Evolutionary conservation across 2,888 invertebrate genomes (phyloP), one percentile per base, ranked within the genome.

Genomic region (Euphydryas editha): DNA sequence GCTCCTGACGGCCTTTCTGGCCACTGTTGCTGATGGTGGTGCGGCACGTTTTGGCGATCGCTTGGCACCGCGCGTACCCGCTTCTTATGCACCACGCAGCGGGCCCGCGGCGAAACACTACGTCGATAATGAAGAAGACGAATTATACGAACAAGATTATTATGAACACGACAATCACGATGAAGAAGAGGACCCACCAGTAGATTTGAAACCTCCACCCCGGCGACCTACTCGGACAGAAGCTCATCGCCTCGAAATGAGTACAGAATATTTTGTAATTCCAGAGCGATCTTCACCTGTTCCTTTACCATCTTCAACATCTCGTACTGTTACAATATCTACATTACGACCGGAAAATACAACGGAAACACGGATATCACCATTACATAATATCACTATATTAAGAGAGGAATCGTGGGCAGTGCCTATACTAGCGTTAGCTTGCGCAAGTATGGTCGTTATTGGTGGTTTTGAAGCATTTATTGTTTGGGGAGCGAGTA

Each of bases 401-500:
- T 85, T 96, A 58, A 93, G 97, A 62, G 93, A 95, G 73, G 97
- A 98, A 82, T 94, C 96, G 20, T 98, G 99, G 99, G 98, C 98
- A 44, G 95, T 98, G 73, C 98, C 98, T 1, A 94, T 98, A 61
- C 94, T 98, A 66, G 96, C 97, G 18, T 94, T 98, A 69, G 96
- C 98, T 64, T 95, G 96, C 44, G 94, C 97, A 37, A 96, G 97
- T 73, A 97, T 98, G 95, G 90, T 96, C 20, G 94, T 96, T 76
- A 97, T 98, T 84, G 95, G 96, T 63, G 95, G 96, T 54, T 98
- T 98, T 83, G 98, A 98, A 90, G 95, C 96, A 68, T 98, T 97
- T 84, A 97, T 98, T 61, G 93, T 98, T 79, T 97, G 97, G 92
- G 92, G 92, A 44, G 91, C 98, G 60, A 96, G 96, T 85, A 94